These are phyloP conservation scores for Philantomba maxwellii DNA, from an alignment of 2,113 vertebrate genomes.

Conservation along the genomic window DNA sequence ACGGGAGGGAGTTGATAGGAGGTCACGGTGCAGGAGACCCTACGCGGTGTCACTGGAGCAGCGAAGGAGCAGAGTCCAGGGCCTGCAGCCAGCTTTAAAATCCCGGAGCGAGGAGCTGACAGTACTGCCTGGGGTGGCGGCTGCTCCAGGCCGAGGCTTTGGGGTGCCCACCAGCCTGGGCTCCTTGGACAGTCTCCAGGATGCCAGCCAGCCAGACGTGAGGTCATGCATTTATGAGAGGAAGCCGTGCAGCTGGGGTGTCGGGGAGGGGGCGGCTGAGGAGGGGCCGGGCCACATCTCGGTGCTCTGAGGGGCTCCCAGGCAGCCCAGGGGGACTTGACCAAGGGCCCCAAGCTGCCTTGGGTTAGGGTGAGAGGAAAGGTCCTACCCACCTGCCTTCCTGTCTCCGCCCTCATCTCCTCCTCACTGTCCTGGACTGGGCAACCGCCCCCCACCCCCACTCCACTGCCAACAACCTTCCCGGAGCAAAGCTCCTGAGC, in stretches of 20 bases:
- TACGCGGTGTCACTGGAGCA: not conserved
- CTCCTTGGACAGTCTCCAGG: conserved; percentile 53
- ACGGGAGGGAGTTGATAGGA: fast-evolving
- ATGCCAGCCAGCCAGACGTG: conserved; percentile 58
- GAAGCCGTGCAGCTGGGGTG: not conserved
- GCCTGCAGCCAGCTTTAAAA: not conserved
- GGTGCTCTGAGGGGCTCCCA: not conserved
- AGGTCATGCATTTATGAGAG: conserved; percentile 52
- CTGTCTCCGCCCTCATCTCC: not conserved
- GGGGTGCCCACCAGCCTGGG: conserved; percentile 2
- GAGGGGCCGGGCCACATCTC: fast-evolving
- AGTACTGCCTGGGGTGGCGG: not conserved
- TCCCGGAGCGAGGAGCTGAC: not conserved
- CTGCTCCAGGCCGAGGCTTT: not conserved
- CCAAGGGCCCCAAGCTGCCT: not conserved
- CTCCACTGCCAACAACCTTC: not conserved
- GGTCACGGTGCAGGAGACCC: not conserved
- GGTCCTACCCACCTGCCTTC: not conserved
- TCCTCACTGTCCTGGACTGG: too few relatives aligned
- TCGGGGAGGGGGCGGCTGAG: fast-evolving
- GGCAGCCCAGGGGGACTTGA: not conserved
- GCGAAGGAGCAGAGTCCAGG: not conserved
- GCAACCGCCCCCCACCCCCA: not conserved
- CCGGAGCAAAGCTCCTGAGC: not conserved
- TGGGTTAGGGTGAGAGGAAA: not conserved